A percentile compares a stretch with the other conserved stretches of the same genome.
Conservation (phyloP, 2,888 invertebrate genomes). For the Sinotaia quadrata region DNA sequence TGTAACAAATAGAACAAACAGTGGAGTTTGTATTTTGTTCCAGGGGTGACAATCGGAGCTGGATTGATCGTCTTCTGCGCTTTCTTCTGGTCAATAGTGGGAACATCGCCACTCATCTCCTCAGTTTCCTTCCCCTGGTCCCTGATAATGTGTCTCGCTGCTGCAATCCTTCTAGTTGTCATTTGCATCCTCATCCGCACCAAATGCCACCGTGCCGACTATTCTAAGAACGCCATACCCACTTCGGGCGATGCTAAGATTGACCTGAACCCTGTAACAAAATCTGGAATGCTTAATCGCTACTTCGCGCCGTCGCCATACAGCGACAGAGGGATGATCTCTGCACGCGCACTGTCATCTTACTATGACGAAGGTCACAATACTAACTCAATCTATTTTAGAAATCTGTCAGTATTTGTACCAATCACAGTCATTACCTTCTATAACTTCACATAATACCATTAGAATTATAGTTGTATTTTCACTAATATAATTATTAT, state of each 20-base stretch:
- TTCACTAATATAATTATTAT: no score
- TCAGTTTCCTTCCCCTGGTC: slow-evolving; percentile 33
- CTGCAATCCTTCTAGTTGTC: slow-evolving; percentile 29
- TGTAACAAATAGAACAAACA: no score
- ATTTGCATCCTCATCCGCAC: slow-evolving; percentile 27
- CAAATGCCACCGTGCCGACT: slow-evolving; percentile 20
- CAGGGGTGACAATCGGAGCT: slow-evolving; percentile 25
- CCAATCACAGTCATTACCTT: no score
- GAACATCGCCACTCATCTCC: slow-evolving; percentile 18
- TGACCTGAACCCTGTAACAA: slow-evolving; percentile 33
- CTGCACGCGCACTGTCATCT: slow-evolving; percentile 19
- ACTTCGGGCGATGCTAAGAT: slow-evolving; percentile 32
- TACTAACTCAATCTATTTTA: no score
- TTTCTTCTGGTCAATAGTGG: slow-evolving; percentile 29
- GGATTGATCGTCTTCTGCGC: slow-evolving; percentile 33
- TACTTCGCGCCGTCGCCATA: slow-evolving; percentile 33
- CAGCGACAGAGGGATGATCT: slow-evolving; percentile 27
- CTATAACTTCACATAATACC: no score
- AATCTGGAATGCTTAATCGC: slow-evolving; percentile 28
- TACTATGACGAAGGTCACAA: slow-evolving; percentile 11
- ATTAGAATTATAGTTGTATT: no score
- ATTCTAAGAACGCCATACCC: slow-evolving; percentile 32
- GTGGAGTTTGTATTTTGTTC: background rate
- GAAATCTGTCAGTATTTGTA: no score
- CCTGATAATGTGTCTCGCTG: slow-evolving; percentile 27